Evolutionary conservation across 2,797 vertebrate genomes (phyloP).

Genomic region (Bufotes viridis): DNA sequence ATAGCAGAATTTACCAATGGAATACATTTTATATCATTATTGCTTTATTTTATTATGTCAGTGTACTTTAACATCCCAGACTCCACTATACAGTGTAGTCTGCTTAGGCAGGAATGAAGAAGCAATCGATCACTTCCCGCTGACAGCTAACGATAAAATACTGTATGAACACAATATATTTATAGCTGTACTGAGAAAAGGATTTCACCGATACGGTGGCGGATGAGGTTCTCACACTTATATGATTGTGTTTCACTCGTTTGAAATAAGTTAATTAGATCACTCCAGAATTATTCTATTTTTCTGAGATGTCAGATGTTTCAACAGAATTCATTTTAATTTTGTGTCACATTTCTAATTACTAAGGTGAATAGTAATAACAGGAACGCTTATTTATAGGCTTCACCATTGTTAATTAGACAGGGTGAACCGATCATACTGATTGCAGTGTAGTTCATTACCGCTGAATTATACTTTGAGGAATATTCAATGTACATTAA

Average conservation of each 20-base stretch:
- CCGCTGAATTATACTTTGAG: not conserved
- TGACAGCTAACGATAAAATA: constrained; percentile 22
- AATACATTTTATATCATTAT: not conserved
- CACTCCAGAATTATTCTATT: not conserved
- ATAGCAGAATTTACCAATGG: not conserved
- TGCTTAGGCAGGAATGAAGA: not conserved
- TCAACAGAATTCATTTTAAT: constrained; percentile 5
- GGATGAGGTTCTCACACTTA: not conserved
- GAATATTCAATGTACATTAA: not conserved
- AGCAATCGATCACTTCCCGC: not conserved
- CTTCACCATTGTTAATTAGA: constrained; percentile 19
- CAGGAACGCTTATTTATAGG: not conserved
- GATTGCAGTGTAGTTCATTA: not conserved
- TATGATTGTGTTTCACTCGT: not conserved
- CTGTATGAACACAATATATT: constrained; percentile 19
- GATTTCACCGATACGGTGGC: constrained; percentile 8
- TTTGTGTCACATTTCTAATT: constrained; percentile 21
- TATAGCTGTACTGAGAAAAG: constrained; percentile 12
- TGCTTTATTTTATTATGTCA: not conserved
- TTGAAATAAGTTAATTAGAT: constrained; percentile 11
- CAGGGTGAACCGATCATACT: not conserved
- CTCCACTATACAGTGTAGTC: not conserved
- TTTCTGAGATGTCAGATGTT: constrained; percentile 11
- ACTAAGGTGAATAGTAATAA: not conserved
- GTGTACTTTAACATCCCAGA: not conserved